Conservation (phyloP, 2,888 invertebrate species). For the Apamea epomidion region DNA sequence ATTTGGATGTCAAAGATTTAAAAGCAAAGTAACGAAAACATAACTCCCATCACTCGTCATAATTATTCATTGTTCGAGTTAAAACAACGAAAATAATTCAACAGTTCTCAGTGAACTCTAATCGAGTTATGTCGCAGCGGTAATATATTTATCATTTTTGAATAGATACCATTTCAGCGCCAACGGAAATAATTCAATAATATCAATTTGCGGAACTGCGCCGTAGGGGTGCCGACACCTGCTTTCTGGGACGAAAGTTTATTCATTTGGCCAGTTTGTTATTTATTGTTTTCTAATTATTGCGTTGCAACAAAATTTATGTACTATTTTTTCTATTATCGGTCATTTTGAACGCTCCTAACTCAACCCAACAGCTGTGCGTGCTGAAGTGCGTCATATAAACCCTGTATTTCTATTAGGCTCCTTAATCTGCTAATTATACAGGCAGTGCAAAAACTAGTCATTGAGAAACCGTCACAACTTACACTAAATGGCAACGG, state of each 20-base stretch:
- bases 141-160: conserved; percentile 28
- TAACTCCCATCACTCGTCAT: not conserved
- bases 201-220: conserved; percentile 15
- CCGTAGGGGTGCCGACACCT: not conserved
- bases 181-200: conserved; percentile 36
- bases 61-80: not conserved
- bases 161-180: conserved; percentile 5
- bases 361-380: not conserved
- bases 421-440: not conserved
- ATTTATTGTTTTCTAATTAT: conserved; percentile 1
- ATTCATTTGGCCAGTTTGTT: not conserved
- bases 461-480: not conserved
- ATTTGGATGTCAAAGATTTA: not conserved
- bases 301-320: not conserved
- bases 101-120: not conserved
- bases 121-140: not conserved
- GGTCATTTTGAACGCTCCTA: not conserved
- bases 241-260: not conserved
- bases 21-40: not conserved
- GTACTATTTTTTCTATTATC: not conserved
- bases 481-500: not conserved
- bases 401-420: not conserved
- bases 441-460: not conserved
- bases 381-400: not conserved
- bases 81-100: not conserved